phyloP scores from a whole-genome alignment of 2,888 invertebrate species.

The Tetrapedia diversipes region DNA sequence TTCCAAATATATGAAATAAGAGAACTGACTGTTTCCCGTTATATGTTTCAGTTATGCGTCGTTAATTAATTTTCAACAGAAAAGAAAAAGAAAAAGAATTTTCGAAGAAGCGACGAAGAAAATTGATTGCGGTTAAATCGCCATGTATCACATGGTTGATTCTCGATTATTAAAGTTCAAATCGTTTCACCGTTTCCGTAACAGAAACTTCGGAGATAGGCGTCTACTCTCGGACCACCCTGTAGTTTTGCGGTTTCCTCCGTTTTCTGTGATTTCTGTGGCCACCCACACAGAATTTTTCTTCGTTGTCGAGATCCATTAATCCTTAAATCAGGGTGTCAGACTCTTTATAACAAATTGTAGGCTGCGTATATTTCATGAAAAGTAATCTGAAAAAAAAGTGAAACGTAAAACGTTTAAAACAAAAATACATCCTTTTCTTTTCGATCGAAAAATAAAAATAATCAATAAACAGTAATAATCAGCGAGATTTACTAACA shows the following conservation, averaged over 20 bases:
- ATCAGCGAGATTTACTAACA: too few relatives aligned
- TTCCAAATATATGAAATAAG: too few relatives aligned
- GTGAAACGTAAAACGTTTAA: too few relatives aligned
- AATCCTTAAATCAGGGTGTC: not conserved
- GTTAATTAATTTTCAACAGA: too few relatives aligned
- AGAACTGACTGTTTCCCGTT: too few relatives aligned
- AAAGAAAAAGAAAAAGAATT: conserved; percentile 11
- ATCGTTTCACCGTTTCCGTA: not conserved
- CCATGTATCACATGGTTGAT: conserved; percentile 5
- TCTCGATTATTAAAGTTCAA: not conserved
- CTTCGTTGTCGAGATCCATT: not conserved
- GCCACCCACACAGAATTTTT: conserved; percentile 54
- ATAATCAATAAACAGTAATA: too few relatives aligned
- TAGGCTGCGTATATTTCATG: too few relatives aligned
- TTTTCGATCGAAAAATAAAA: too few relatives aligned
- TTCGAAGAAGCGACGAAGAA: not conserved
- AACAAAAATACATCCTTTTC: too few relatives aligned
- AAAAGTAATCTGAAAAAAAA: not conserved
- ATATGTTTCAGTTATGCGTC: too few relatives aligned
- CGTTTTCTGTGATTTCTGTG: conserved; percentile 22
- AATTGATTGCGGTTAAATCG: conserved; percentile 10
- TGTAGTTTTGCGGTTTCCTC: conserved; percentile 47
- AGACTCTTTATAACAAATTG: too few relatives aligned
- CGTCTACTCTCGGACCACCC: conserved; percentile 19
- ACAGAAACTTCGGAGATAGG: not conserved